Percentiles rank a stretch among this genome's conserved stretches.
phyloP scores from a whole-genome alignment of 1,140 invertebrate species.

The Zaprionus africanus region DNA sequence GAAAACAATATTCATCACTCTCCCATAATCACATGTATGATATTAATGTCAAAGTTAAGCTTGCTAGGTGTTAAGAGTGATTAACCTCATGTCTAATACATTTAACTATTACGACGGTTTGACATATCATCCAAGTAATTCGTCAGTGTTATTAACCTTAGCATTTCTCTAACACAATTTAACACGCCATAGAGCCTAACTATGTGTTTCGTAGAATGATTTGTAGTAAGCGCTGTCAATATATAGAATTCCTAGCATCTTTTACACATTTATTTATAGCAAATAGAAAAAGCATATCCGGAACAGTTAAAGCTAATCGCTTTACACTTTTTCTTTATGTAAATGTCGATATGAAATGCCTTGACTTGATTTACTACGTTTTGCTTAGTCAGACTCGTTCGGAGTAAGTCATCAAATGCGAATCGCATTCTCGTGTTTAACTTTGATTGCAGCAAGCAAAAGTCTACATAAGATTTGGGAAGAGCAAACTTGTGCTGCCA shows the following conservation, averaged over 20 bases:
- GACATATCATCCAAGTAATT: background rate
- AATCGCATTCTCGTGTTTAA: background rate
- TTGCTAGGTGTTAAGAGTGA: background rate
- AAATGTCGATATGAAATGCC: background rate
- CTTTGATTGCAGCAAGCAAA: background rate
- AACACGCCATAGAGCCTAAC: too few relatives aligned
- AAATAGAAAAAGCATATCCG: background rate
- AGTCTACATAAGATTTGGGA: background rate
- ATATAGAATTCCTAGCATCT: too few relatives aligned
- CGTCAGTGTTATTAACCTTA: background rate
- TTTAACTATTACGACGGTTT: background rate
- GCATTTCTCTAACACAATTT: background rate
- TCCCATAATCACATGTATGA: background rate
- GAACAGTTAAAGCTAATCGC: background rate
- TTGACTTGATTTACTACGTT: conserved; percentile 14
- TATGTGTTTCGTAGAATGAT: too few relatives aligned
- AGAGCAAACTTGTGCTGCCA: conserved; percentile 20
- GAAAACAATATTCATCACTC: background rate
- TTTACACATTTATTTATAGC: background rate
- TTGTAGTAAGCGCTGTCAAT: too few relatives aligned
- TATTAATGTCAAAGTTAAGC: conserved; percentile 1
- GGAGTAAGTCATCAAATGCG: background rate
- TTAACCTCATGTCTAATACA: background rate
- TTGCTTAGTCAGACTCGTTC: background rate
- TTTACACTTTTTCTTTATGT: background rate